phyloP scores from a whole-genome alignment of 2,797 vertebrate genomes.

The Uromys caudimaculatus region DNA sequence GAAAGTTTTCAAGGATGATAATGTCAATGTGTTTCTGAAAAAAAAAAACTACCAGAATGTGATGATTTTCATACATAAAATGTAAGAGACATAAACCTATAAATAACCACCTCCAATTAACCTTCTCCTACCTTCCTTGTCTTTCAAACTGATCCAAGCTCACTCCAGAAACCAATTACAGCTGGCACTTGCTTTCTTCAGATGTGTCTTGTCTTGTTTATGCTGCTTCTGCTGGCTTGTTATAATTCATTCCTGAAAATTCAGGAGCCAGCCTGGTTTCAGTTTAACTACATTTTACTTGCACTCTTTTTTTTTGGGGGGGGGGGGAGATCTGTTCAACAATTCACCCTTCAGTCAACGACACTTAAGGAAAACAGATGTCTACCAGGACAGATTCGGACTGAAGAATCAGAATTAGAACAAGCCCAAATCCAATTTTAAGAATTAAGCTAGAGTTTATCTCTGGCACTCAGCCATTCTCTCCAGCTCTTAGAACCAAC shows the following conservation, averaged over 20 bases:
- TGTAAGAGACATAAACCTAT: constrained; percentile 75
- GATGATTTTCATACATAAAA: constrained; percentile 54
- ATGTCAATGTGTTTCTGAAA: constrained; percentile 36
- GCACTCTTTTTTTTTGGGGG: not conserved
- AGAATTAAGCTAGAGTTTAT: not conserved
- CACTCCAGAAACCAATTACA: constrained; percentile 74
- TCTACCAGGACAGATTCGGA: not conserved
- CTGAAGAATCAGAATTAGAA: not conserved
- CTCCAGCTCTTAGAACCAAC: not conserved
- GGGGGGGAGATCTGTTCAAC: not conserved
- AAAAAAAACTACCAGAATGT: constrained; percentile 11
- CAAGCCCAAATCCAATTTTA: not conserved
- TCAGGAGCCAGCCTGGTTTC: not conserved
- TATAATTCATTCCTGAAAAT: constrained; percentile 60
- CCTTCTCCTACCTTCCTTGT: constrained; percentile 74
- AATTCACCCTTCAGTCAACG: not conserved
- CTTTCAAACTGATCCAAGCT: constrained; percentile 72
- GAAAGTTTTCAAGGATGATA: constrained; percentile 34
- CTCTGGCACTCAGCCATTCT: not conserved
- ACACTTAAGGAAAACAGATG: not conserved
- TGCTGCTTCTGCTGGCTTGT: not conserved
- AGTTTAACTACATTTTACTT: constrained; percentile 57
- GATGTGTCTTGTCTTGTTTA: constrained; percentile 59
- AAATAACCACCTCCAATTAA: constrained; percentile 83
- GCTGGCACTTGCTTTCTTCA: constrained; percentile 63